These are phyloP conservation scores for Liasis olivaceus DNA, from an alignment of 2,797 vertebrate species.

Conservation along the genomic window DNA sequence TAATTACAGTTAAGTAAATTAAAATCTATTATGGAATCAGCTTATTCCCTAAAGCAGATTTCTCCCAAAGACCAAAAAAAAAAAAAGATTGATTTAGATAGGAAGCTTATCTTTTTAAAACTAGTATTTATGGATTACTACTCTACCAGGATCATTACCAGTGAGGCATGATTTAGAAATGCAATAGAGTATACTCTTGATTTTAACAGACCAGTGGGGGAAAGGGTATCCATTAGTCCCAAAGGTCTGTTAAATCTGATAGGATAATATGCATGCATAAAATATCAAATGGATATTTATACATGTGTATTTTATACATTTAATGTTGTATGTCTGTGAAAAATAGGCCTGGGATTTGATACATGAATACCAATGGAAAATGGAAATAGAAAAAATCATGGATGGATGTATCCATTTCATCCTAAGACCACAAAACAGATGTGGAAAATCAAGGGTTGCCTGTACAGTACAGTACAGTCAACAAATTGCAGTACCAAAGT, in stretches of 20 bases:
- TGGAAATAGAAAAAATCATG: no score
- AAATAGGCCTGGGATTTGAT: no score
- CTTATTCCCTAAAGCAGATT: neutral
- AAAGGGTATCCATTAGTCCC: neutral
- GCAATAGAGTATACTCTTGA: neutral
- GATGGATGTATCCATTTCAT: no score
- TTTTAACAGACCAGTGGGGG: no score
- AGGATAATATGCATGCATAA: neutral
- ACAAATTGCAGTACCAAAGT: neutral
- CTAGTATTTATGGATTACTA: neutral
- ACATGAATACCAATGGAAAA: no score
- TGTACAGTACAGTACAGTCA: no score
- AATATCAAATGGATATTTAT: neutral
- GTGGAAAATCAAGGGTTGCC: no score
- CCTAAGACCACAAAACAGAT: no score
- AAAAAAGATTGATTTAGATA: neutral
- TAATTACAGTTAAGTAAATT: neutral
- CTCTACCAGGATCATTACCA: neutral
- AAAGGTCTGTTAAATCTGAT: neutral
- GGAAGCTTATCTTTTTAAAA: neutral
- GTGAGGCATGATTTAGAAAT: neutral
- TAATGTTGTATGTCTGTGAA: no score
- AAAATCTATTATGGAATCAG: neutral
- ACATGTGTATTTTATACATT: neutral
- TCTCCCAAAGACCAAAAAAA: neutral